Evolutionary conservation across 2,888 invertebrate genomes (phyloP).

Genomic region (Monoplex corrugatus): DNA sequence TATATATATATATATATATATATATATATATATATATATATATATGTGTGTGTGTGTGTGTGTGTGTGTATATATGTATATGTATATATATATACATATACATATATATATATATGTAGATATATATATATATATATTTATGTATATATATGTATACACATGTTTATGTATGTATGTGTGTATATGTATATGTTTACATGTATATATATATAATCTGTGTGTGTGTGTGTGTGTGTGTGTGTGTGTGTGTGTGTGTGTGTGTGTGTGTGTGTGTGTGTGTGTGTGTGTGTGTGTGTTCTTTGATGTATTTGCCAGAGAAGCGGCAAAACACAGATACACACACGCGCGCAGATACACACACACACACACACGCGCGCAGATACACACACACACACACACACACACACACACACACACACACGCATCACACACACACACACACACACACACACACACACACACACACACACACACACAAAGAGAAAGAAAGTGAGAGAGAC

Average conservation of each 20-base stretch:
- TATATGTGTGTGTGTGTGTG: neutral
- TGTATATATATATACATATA: too few species aligned
- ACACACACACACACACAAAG: too few species aligned
- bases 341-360: too few species aligned
- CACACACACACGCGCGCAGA: too few species aligned
- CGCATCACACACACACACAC: too few species aligned
- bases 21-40: too few species aligned
- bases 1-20: too few species aligned
- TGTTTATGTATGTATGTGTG: neutral
- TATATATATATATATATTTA: neutral
- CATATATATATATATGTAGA: too few species aligned
- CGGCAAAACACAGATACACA: neutral
- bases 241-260: neutral
- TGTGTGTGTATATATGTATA: conserved; percentile 4
- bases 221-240: neutral
- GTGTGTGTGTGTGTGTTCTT: neutral
- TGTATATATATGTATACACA: neutral
- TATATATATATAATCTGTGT: neutral
- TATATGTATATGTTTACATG: neutral
- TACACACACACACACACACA: too few species aligned
- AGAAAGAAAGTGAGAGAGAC: too few species aligned
- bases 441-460: too few species aligned
- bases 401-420: too few species aligned
- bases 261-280: conserved; percentile 25
- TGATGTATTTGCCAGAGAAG: neutral